Percentiles rank a stretch among this genome's conserved stretches.
These are phyloP conservation scores for Xylocopa sonorina DNA, from an alignment of 1,140 invertebrate genomes.

Conservation along the genomic window DNA sequence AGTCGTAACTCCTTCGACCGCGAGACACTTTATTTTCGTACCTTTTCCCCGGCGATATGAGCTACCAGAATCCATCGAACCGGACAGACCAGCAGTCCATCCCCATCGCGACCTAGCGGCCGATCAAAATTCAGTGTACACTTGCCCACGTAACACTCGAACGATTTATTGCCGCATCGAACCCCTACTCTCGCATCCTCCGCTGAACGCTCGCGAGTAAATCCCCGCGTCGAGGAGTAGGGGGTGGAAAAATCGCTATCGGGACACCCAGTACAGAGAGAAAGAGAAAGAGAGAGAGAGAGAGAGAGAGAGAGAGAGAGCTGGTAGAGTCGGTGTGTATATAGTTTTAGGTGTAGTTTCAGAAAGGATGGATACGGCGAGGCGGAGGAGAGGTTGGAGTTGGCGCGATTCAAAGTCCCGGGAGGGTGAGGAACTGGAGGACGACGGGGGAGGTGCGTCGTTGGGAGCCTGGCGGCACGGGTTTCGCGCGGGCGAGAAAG, in stretches of 20 bases:
- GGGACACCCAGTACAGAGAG: constrained; percentile 67
- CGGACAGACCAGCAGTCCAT: neutral
- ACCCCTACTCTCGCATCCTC: neutral
- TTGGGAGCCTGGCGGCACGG: neutral
- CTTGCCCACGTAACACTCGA: neutral
- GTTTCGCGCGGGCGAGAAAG: neutral
- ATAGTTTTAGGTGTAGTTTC: constrained; percentile 80
- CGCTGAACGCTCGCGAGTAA: neutral
- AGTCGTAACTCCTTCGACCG: too few species aligned
- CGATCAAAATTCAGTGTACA: constrained; percentile 32
- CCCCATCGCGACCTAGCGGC: neutral
- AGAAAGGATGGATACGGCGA: constrained; percentile 69
- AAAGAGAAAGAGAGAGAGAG: constrained; percentile 59
- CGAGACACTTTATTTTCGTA: too few species aligned
- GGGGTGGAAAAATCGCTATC: constrained; percentile 36
- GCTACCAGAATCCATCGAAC: too few species aligned
- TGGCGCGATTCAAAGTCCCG: constrained; percentile 76
- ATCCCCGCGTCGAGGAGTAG: neutral
- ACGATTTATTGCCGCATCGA: constrained; percentile 11
- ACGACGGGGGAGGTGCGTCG: constrained; percentile 32
- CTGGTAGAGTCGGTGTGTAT: constrained; percentile 74
- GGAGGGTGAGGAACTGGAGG: constrained; percentile 45
- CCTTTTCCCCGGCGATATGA: too few species aligned
- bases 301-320: constrained; percentile 15
- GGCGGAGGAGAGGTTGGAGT: constrained; percentile 67